These are phyloP conservation scores for Tholera decimalis DNA, from an alignment of 2,888 invertebrate species.

Conservation along the genomic window DNA sequence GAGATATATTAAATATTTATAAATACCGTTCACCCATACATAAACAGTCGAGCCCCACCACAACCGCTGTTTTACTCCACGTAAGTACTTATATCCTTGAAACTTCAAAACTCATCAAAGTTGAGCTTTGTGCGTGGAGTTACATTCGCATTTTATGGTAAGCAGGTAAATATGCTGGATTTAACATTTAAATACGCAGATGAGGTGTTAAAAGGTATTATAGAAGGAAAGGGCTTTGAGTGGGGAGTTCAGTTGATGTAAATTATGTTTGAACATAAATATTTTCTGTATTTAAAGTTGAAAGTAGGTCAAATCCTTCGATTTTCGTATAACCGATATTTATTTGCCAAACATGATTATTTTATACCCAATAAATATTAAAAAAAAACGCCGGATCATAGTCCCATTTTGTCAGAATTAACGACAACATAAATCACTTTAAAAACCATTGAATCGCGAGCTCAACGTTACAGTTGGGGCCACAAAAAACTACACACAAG, in stretches of 20 bases:
- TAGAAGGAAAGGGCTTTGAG: not conserved
- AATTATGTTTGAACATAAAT: not conserved
- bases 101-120: constrained; percentile 67
- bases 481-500: constrained; percentile 54
- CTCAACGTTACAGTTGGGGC: constrained; percentile 43
- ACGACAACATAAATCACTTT: constrained; percentile 45
- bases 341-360: not conserved
- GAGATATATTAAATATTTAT: constrained; percentile 17
- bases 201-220: constrained; percentile 11
- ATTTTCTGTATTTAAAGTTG: not conserved
- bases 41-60: constrained; percentile 15
- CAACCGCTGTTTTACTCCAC: constrained; percentile 42
- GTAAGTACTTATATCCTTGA: constrained; percentile 57
- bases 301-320: not conserved
- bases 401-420: constrained; percentile 34
- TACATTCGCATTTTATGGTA: constrained; percentile 69
- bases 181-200: constrained; percentile 30
- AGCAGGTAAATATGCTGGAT: constrained; percentile 64
- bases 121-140: constrained; percentile 61
- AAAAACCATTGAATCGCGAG: constrained; percentile 22
- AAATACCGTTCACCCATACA: not conserved
- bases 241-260: not conserved
- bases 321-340: not conserved
- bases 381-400: constrained; percentile 7
- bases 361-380: constrained; percentile 1